Conservation (phyloP, 1,140 invertebrate genomes). For the Drosophila serrata region DNA sequence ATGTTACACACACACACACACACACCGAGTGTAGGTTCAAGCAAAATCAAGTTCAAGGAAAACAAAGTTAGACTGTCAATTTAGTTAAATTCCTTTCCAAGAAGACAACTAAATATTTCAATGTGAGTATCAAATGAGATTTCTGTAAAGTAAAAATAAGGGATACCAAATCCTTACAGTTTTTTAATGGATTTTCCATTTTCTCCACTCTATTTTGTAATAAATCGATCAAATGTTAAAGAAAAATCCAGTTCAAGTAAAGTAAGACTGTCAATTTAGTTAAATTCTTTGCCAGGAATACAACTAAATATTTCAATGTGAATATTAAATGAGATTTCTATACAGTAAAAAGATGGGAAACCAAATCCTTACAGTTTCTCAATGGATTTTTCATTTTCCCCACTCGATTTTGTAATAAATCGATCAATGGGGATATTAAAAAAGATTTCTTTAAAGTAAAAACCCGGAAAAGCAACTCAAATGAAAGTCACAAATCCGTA, state of each 20-base stretch:
- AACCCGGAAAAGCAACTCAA: too few relatives aligned
- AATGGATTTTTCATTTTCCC: too few relatives aligned
- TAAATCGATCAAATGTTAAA: too few relatives aligned
- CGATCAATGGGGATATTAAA: constrained; percentile 10
- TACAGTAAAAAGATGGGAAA: neutral
- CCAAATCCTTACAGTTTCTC: too few relatives aligned
- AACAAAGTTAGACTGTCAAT: constrained; percentile 27
- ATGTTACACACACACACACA: neutral
- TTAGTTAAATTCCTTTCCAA: constrained; percentile 2
- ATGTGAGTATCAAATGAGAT: constrained; percentile 4
- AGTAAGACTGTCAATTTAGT: constrained; percentile 22
- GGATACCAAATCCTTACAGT: too few relatives aligned
- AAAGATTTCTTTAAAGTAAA: neutral
- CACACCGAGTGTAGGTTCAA: neutral
- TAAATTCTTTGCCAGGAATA: constrained; percentile 1
- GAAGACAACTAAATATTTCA: constrained; percentile 13
- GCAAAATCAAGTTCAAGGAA: constrained; percentile 37
- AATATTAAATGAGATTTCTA: constrained; percentile 9
- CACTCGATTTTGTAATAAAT: too few relatives aligned
- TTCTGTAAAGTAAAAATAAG: neutral
- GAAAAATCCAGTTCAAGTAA: constrained; percentile 38
- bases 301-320: constrained; percentile 12
- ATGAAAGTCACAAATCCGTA: too few relatives aligned
- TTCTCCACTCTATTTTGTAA: too few relatives aligned
- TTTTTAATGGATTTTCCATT: too few relatives aligned